Evolutionary conservation across 2,113 vertebrate genomes (phyloP).

Genomic region (Sarotherodon lohbergeri): DNA sequence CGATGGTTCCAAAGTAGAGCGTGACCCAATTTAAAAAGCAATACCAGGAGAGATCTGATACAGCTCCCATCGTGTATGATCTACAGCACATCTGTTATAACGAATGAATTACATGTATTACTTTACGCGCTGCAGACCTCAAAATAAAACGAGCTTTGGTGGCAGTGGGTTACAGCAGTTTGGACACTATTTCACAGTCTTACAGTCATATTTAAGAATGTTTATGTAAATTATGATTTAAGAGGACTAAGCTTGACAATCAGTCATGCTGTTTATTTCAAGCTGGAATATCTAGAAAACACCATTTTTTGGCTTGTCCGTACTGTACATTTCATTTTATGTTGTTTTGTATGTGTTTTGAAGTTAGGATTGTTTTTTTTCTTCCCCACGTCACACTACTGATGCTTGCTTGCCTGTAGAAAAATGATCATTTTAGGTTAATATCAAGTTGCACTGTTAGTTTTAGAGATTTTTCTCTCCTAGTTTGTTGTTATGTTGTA

Average conservation of each 20-base stretch:
- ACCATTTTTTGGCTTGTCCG: neutral
- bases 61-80: neutral
- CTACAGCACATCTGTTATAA: slow-evolving; percentile 5
- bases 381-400: neutral
- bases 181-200: neutral
- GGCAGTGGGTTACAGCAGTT: neutral
- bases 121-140: slow-evolving; percentile 14
- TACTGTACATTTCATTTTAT: neutral
- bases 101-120: neutral
- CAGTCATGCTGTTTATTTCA: slow-evolving; percentile 16
- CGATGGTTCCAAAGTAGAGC: slow-evolving; percentile 28
- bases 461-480: neutral
- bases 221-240: neutral
- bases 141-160: slow-evolving; percentile 7
- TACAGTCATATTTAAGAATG: neutral
- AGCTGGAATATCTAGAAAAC: neutral
- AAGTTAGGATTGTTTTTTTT: neutral
- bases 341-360: neutral
- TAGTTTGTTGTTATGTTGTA: neutral
- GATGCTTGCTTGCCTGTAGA: neutral
- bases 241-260: slow-evolving; percentile 38
- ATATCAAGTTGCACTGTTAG: neutral
- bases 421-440: neutral
- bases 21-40: slow-evolving; percentile 33
- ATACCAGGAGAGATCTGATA: slow-evolving; percentile 36